phyloP scores from a whole-genome alignment of 2,888 invertebrate species.

The Orchestes rusci region DNA sequence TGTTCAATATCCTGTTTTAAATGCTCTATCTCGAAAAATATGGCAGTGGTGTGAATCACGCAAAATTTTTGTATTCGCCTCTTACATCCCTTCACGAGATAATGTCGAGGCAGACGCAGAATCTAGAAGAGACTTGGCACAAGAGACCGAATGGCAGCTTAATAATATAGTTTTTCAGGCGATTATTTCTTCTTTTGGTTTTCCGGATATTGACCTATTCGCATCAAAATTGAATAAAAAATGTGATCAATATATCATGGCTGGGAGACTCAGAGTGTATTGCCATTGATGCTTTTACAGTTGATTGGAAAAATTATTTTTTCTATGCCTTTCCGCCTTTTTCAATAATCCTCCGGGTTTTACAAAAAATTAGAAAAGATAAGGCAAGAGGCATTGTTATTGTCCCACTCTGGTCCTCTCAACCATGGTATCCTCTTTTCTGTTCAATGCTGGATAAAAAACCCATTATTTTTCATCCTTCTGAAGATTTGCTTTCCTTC shows the following conservation, averaged over 20 bases:
- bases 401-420: not conserved
- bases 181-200: not conserved
- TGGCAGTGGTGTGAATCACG: not conserved
- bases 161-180: not conserved
- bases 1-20: conserved; percentile 1
- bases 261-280: not conserved
- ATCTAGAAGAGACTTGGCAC: not conserved
- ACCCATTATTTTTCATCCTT: conserved; percentile 1
- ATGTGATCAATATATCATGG: conserved; percentile 2
- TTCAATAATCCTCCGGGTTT: not conserved
- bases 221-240: conserved; percentile 1
- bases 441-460: not conserved
- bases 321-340: conserved; percentile 8
- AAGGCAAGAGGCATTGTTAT: conserved; percentile 2
- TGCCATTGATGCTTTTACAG: not conserved
- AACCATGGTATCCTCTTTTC: not conserved
- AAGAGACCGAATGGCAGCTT: not conserved
- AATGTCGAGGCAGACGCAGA: not conserved
- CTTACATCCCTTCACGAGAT: conserved; percentile 1
- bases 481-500: conserved; percentile 24
- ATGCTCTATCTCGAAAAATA: not conserved
- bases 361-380: conserved; percentile 4
- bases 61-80: not conserved
- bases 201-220: conserved; percentile 2
- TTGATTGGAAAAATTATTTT: not conserved